Conservation (phyloP, 2,113 vertebrate genomes). For the Perccottus glenii region DNA sequence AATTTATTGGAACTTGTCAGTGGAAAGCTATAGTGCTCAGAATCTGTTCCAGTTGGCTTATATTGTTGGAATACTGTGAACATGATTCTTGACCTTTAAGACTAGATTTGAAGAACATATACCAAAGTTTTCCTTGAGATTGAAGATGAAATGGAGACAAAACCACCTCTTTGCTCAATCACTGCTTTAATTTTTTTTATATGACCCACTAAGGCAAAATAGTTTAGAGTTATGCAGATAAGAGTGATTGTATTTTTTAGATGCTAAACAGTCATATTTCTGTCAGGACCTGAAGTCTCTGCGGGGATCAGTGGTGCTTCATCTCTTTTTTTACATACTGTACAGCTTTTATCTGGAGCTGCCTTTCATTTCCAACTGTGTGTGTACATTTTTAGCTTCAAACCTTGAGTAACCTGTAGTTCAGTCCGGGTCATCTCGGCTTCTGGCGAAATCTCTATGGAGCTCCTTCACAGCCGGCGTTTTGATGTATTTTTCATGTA, state of each 20-base stretch:
- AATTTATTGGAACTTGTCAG: too few relatives aligned
- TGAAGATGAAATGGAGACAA: too few relatives aligned
- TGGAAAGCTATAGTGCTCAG: too few relatives aligned
- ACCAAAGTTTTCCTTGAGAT: too few relatives aligned
- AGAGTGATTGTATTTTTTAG: conserved; percentile 12
- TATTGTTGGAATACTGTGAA: too few relatives aligned
- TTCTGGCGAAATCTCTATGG: conserved; percentile 4
- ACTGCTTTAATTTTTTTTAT: background rate
- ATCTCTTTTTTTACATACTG: background rate
- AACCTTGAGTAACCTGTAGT: conserved; percentile 7
- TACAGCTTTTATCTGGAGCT: conserved; percentile 14
- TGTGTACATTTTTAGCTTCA: conserved; percentile 9
- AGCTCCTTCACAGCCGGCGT: background rate
- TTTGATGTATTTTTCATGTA: conserved; percentile 19
- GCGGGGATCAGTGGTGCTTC: background rate
- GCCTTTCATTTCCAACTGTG: conserved; percentile 24
- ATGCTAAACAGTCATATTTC: conserved; percentile 10
- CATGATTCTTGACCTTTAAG: too few relatives aligned
- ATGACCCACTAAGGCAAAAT: background rate
- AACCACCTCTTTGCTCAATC: too few relatives aligned
- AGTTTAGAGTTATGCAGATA: background rate
- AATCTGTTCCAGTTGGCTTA: too few relatives aligned
- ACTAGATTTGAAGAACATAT: too few relatives aligned
- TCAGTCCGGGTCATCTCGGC: conserved; percentile 2
- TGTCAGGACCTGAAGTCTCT: conserved; percentile 10